A percentile compares a stretch with the other conserved stretches of the same genome.
These are phyloP conservation scores for Tridacna crocea DNA, from an alignment of 2,888 invertebrate species.

Conservation along the genomic window DNA sequence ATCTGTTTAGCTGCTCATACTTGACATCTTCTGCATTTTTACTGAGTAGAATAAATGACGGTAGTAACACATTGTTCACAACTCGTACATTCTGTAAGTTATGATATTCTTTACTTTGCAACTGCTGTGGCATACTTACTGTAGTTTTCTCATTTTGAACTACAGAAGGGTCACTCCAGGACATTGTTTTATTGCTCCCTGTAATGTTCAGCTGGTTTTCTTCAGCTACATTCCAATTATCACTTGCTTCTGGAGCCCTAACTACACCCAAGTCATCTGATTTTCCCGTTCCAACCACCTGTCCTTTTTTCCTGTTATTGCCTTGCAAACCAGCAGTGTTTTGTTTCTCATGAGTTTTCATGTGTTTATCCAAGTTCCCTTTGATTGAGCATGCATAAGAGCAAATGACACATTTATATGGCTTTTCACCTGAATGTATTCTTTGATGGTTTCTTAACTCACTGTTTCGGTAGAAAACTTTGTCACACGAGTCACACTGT, in stretches of 20 bases:
- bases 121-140: conserved; percentile 47
- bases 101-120: background rate
- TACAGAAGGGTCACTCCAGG: conserved; percentile 28
- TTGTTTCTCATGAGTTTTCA: conserved; percentile 46
- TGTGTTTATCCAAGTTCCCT: conserved; percentile 58
- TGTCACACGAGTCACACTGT: conserved; percentile 55
- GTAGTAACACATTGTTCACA: too few relatives aligned
- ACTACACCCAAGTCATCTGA: background rate
- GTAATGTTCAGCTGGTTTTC: background rate
- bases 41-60: too few relatives aligned
- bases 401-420: conserved; percentile 51
- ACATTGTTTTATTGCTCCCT: background rate
- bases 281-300: background rate
- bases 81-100: background rate
- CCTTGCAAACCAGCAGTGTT: background rate
- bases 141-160: conserved; percentile 47
- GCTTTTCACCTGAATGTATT: conserved; percentile 57
- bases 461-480: conserved; percentile 58
- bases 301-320: background rate
- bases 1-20: background rate
- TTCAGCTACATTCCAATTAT: background rate
- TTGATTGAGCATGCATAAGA: conserved; percentile 54
- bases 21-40: background rate
- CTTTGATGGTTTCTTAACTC: conserved; percentile 59
- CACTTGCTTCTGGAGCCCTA: background rate